Base-by-base conservation (phyloP, 2,888 invertebrate genomes). In the Xanthorhoe designata region DNA sequence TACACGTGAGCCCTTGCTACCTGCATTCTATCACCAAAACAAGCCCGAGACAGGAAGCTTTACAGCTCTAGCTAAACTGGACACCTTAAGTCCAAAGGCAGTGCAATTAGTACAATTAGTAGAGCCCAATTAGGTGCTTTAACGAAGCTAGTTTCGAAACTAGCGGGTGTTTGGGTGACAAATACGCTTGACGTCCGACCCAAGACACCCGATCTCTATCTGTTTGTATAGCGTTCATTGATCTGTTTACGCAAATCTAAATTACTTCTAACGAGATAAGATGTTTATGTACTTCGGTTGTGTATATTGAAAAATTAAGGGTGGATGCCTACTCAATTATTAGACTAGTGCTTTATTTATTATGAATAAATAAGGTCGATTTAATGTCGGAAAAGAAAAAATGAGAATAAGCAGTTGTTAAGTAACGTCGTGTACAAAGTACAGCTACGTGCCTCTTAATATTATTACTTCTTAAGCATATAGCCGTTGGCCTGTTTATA, bases 81-180 rank as follows among this genome's bases (percentile, higher is more conserved):
- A 62, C 66, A 71, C 87, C 89, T 89, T 86, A 81, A 86, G 88
- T 88, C 87, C 86, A 88, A 91, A 86, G 83, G 85, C 80, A 82
- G 85, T 80, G 78, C 87, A 89, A 90, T 90, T 88, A 90, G 86
- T 79, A 88, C 87, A 89, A 90, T 90, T 90, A 90, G 87, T 80
- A 80, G 82, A 85, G 86, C 85, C 88, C 89, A 90, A 91, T 91
- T 90, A 91, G 89, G 80, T 88, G 88, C 86, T 87, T 87, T 90
- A 90, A 89, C 89, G 90, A 90, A 90, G 88, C 89, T 82, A 88
- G 87, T 87, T 88, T 83, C 78, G 82, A 79, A 85, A 87, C 85
- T 84, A 82, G 78, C 78, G 79, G 79, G 82, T 82, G 86, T 87
- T 87, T 85, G 83, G 85, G 85, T 85, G 86, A 88, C 88, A 89